Conservation (phyloP, 1,140 invertebrate genomes). For the Drosophila subobscura region DNA sequence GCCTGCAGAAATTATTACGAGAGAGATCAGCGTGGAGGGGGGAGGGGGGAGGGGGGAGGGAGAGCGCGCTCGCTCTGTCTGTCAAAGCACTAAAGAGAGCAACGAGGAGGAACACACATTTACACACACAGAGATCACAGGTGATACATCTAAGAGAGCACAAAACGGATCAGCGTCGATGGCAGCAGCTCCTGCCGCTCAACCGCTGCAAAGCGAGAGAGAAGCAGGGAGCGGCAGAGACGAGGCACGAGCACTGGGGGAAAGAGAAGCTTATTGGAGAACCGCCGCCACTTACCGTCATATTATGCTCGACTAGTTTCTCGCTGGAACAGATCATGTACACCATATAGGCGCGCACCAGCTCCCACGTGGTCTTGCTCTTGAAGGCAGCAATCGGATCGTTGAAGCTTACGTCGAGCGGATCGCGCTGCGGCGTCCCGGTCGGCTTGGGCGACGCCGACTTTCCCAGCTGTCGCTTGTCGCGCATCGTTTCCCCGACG, state of each 20-base stretch:
- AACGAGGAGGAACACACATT: too few species aligned
- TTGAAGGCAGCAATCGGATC: constrained; percentile 92
- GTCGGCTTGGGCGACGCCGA: constrained; percentile 13
- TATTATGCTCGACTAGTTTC: constrained; percentile 96
- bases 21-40: too few species aligned
- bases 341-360: constrained; percentile 95
- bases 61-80: too few species aligned
- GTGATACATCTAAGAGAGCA: too few species aligned
- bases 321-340: constrained; percentile 96
- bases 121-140: too few species aligned
- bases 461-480: constrained; percentile 1
- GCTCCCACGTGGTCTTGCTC: constrained; percentile 97
- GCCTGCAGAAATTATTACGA: too few species aligned
- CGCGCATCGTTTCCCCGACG: not conserved
- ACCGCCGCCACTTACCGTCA: constrained; percentile 89
- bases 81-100: too few species aligned
- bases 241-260: not conserved
- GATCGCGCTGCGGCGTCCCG: constrained; percentile 86
- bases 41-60: too few species aligned
- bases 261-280: too few species aligned
- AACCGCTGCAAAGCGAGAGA: not conserved
- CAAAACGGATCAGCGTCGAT: too few species aligned
- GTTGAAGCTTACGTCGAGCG: constrained; percentile 94
- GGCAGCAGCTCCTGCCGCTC: too few species aligned
- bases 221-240: not conserved